Evolutionary conservation across 2,797 vertebrate species (phyloP).

Genomic region (Sparidentex hasta): DNA sequence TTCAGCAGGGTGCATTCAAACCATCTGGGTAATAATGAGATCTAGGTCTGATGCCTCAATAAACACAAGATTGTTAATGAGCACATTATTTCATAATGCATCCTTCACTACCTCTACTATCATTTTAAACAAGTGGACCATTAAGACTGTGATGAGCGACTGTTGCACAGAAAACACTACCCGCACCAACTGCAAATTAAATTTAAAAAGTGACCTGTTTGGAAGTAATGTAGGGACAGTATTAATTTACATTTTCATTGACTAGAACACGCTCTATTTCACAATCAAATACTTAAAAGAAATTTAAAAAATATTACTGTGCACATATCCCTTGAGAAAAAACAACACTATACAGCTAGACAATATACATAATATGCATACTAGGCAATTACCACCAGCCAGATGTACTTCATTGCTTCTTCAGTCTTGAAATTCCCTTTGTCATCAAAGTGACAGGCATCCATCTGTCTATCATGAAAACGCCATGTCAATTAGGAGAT

Average conservation of each 20-base stretch:
- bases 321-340: background rate
- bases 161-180: background rate
- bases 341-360: background rate
- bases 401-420: background rate
- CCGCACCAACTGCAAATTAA: background rate
- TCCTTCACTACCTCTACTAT: background rate
- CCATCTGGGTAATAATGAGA: background rate
- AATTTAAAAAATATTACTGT: background rate
- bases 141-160: background rate
- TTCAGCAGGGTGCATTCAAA: background rate
- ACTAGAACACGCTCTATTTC: background rate
- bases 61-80: conserved; percentile 3
- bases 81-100: background rate
- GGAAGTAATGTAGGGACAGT: too few relatives aligned
- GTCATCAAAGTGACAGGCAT: background rate
- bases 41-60: background rate
- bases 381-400: background rate
- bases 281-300: too few relatives aligned
- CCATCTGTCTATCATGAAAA: background rate
- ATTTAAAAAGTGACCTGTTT: background rate
- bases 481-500: too few relatives aligned
- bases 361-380: background rate
- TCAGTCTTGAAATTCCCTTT: background rate
- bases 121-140: background rate
- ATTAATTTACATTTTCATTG: background rate